Evolutionary conservation across 37 sponge, comb jelly and placozoan genomes (phyloP).

Genomic region (Corticium candelabrum): DNA sequence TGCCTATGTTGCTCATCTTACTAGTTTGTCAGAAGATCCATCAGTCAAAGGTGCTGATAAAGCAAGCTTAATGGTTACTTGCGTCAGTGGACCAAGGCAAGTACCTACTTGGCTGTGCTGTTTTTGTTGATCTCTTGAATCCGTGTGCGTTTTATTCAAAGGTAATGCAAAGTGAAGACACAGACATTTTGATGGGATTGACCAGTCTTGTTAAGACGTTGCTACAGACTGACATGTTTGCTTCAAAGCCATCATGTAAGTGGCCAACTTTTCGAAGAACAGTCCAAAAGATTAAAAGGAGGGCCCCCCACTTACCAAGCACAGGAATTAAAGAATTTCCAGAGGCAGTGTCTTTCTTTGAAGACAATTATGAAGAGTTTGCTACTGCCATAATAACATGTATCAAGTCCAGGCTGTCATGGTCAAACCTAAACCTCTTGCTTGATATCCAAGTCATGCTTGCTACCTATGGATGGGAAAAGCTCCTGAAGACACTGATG

Average conservation of each 20-base stretch:
- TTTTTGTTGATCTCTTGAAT: slow-evolving; percentile 41
- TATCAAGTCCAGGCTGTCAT: slow-evolving; percentile 54
- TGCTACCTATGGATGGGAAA: slow-evolving; percentile 55
- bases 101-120: slow-evolving; percentile 57
- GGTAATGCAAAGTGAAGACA: slow-evolving; percentile 35
- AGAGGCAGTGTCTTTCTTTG: too few species aligned
- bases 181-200: slow-evolving; percentile 41
- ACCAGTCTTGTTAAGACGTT: slow-evolving; percentile 37
- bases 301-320: too few species aligned
- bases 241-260: slow-evolving; percentile 32
- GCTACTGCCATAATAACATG: slow-evolving; percentile 34
- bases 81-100: slow-evolving; percentile 44
- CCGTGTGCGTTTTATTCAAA: slow-evolving; percentile 51
- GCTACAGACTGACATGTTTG: slow-evolving; percentile 44
- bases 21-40: slow-evolving; percentile 34
- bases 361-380: slow-evolving; percentile 42
- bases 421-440: slow-evolving; percentile 49
- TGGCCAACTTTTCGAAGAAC: too few species aligned
- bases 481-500: slow-evolving; percentile 22
- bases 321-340: too few species aligned
- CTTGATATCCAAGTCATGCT: slow-evolving; percentile 48
- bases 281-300: too few species aligned
- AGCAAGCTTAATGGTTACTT: slow-evolving; percentile 52
- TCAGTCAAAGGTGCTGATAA: slow-evolving; percentile 27
- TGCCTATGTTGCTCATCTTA: slow-evolving; percentile 47